These are phyloP conservation scores for Matsumyia berberina DNA, from an alignment of 2,888 invertebrate species.

Conservation along the genomic window DNA sequence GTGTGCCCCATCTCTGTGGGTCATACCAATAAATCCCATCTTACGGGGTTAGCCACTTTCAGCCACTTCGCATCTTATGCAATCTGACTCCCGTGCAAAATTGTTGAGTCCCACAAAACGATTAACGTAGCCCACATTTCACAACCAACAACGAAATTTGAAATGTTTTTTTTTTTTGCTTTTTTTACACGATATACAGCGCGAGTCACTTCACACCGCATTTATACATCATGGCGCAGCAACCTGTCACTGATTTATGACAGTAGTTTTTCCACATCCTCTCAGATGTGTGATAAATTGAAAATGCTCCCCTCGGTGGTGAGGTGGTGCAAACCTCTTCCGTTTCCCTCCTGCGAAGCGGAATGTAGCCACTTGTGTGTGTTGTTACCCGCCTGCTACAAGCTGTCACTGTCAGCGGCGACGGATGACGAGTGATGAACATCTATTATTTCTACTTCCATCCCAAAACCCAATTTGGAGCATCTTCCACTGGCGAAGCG, in stretches of 20 bases:
- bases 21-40: constrained; percentile 69
- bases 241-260: constrained; percentile 76
- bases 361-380: constrained; percentile 27
- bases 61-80: constrained; percentile 55
- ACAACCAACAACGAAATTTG: constrained; percentile 28
- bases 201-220: constrained; percentile 59
- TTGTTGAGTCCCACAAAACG: constrained; percentile 52
- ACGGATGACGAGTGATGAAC: constrained; percentile 68
- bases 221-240: constrained; percentile 69
- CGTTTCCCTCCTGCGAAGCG: constrained; percentile 22
- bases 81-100: constrained; percentile 71
- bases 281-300: constrained; percentile 64
- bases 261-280: constrained; percentile 70
- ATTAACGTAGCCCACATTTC: constrained; percentile 64
- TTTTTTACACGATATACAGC: constrained; percentile 45
- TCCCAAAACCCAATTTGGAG: constrained; percentile 34
- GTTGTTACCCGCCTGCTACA: background rate
- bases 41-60: constrained; percentile 41
- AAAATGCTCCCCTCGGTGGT: constrained; percentile 33
- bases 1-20: constrained; percentile 49
- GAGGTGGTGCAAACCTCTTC: constrained; percentile 19
- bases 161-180: constrained; percentile 32
- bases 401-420: constrained; percentile 53
- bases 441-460: constrained; percentile 53
- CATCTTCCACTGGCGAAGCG: background rate